A percentile compares a stretch with the other conserved stretches of the same genome.
Evolutionary conservation across 2,888 invertebrate species (phyloP).

Genomic region (Noctua janthe): DNA sequence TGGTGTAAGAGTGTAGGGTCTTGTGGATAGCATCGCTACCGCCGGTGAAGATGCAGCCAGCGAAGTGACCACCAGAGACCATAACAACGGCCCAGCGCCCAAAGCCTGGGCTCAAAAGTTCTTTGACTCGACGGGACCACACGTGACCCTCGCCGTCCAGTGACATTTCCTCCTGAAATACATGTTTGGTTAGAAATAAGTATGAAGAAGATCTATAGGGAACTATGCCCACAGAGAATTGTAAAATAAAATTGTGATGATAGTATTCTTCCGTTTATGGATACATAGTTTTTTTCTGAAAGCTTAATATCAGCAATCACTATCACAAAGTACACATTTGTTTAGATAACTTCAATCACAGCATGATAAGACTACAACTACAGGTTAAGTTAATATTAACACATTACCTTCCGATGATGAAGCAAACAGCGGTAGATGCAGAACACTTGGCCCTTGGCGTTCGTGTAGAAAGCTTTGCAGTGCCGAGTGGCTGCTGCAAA

Average conservation of each 20-base stretch:
- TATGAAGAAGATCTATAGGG: not conserved
- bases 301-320: not conserved
- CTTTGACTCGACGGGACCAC: slow-evolving; percentile 83
- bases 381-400: not conserved
- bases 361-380: not conserved
- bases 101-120: slow-evolving; percentile 82
- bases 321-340: not conserved
- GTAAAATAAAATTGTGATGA: not conserved
- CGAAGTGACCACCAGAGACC: slow-evolving; percentile 94
- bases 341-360: not conserved
- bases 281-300: not conserved
- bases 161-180: slow-evolving; percentile 86
- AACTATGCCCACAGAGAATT: too few species aligned
- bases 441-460: slow-evolving; percentile 92
- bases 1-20: slow-evolving; percentile 96
- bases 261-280: not conserved
- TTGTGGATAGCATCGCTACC: slow-evolving; percentile 92
- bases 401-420: slow-evolving; percentile 92
- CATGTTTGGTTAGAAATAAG: slow-evolving; percentile 7
- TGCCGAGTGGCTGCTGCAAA: slow-evolving; percentile 91
- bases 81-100: slow-evolving; percentile 94
- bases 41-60: slow-evolving; percentile 84
- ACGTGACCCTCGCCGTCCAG: slow-evolving; percentile 85
- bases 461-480: slow-evolving; percentile 94
- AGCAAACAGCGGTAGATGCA: slow-evolving; percentile 94